Percentiles rank a stretch among this genome's conserved stretches.
Evolutionary conservation across 1,140 invertebrate genomes (phyloP).

Genomic region (Vanessa tameamea): DNA sequence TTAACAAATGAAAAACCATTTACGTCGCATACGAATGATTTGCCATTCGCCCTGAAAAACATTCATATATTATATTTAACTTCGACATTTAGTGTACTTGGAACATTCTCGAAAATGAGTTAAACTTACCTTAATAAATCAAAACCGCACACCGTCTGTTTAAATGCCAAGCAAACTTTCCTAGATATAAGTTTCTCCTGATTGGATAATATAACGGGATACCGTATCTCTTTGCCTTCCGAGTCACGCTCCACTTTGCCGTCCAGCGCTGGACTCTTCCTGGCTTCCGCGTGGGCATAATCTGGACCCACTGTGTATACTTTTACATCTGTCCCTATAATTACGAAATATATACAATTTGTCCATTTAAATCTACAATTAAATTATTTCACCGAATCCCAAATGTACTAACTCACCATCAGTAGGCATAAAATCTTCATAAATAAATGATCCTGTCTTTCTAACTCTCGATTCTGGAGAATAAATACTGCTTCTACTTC

Average conservation of each 20-base stretch:
- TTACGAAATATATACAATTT: constrained; percentile 8
- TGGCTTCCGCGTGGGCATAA: constrained; percentile 99
- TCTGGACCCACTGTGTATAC: constrained; percentile 88
- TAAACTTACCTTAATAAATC: constrained; percentile 91
- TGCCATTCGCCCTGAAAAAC: constrained; percentile 93
- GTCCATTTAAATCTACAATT: not conserved
- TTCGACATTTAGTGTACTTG: not conserved
- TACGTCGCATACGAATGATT: constrained; percentile 99
- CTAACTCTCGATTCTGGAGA: constrained; percentile 97
- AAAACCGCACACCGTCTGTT: constrained; percentile 99
- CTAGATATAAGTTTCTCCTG: constrained; percentile 99
- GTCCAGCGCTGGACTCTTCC: constrained; percentile 98
- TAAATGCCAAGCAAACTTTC: constrained; percentile 98
- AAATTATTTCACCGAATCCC: not conserved
- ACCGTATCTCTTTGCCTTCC: constrained; percentile 99
- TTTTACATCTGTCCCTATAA: constrained; percentile 26
- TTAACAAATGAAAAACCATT: constrained; percentile 99
- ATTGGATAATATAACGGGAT: constrained; percentile 98
- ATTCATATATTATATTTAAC: not conserved
- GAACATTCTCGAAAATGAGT: not conserved
- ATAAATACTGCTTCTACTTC: constrained; percentile 98
- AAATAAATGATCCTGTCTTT: constrained; percentile 99
- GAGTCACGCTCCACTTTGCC: constrained; percentile 99
- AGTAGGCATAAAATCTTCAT: constrained; percentile 99
- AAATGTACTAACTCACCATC: constrained; percentile 87